A percentile compares a stretch with the other conserved stretches of the same genome.
Evolutionary conservation across 1,140 invertebrate genomes (phyloP).

Genomic region (Neomicropteryx cornuta): DNA sequence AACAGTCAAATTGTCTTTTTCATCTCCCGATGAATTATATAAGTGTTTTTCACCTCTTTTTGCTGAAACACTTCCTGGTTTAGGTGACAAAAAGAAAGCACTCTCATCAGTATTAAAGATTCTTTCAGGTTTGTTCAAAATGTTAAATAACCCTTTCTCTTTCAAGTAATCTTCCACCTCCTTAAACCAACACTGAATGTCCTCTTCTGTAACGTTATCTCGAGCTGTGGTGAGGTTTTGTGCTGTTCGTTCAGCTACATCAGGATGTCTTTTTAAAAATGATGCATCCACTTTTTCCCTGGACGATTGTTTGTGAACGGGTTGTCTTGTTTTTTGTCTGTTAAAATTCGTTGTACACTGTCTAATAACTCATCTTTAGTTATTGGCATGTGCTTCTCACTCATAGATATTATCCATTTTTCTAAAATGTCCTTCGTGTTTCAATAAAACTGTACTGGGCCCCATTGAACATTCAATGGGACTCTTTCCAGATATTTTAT

Average conservation of each 20-base stretch:
- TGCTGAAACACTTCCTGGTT: slow-evolving; percentile 17
- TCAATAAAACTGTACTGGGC: slow-evolving; percentile 15
- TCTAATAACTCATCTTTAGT: slow-evolving; percentile 21
- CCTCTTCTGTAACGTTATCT: slow-evolving; percentile 19
- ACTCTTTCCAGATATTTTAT: slow-evolving; percentile 14
- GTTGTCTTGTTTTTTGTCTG: slow-evolving; percentile 15
- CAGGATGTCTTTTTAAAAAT: slow-evolving; percentile 24
- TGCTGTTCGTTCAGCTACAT: slow-evolving; percentile 17
- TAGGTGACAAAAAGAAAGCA: slow-evolving; percentile 21
- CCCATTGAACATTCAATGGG: slow-evolving; percentile 15
- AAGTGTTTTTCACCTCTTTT: slow-evolving; percentile 19
- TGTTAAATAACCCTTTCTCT: slow-evolving; percentile 13
- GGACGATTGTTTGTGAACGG: slow-evolving; percentile 19
- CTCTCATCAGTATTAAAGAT: slow-evolving; percentile 27
- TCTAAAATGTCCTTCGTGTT: too few relatives aligned
- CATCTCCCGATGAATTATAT: slow-evolving; percentile 15
- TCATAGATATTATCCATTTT: slow-evolving; percentile 23
- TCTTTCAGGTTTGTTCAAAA: slow-evolving; percentile 18
- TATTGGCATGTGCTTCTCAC: slow-evolving; percentile 23
- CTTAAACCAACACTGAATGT: slow-evolving; percentile 21
- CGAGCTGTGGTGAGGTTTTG: slow-evolving; percentile 22
- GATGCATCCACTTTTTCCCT: slow-evolving; percentile 23
- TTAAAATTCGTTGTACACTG: slow-evolving; percentile 24
- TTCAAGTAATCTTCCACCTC: slow-evolving; percentile 18
- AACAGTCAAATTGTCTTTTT: slow-evolving; percentile 14